Evolutionary conservation across 2,113 vertebrate species (phyloP), one percentile per base, ranked within the genome.

Genomic region (Python bivittatus): DNA sequence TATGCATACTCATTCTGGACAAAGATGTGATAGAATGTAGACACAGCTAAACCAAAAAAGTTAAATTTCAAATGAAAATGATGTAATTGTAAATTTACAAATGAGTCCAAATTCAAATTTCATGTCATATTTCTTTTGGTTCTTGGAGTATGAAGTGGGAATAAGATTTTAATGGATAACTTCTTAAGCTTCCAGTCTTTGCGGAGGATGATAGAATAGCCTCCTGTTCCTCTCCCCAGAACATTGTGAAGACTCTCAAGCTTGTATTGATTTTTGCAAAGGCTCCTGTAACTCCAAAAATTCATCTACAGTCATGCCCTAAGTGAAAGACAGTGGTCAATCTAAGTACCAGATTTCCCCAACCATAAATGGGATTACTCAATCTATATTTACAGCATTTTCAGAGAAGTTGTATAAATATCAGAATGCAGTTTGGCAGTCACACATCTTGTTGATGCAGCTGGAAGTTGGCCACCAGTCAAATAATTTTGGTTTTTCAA

Each of bases 381-480:
- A 92, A 88, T 96, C 88, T 95, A 79, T 95, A 96, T 94, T 96
- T 93, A 89, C 92, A 92, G 13, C 85, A 91, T 2, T 95, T 87
- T 61, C 48, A 92, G 58, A 93, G 91, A 94, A 96, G 91, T 96
- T 90, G 95, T 56, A 20, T 48, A 96, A 7, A 94, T 94, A 86
- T 94, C 95, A 93, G 94, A 95, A 96, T 88, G 91, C 93, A 94
- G 84, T 93, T 96, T 96, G 95, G 91, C 96, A 94, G 94, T 58
- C 93, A 94, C 93, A 90, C 97, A 93, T 23, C 94, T 95, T 96
- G 95, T 94, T 96, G 96, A 96, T 93, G 94, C 86, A 96, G 93
- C 83, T 93, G 13, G 58, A 96, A 90, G 94, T 97, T 95, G 96
- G 92, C 92, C 95, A 86, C n/a, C 94, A 88, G 96, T 96, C 93